Percentiles rank a stretch among this genome's conserved stretches.
These are phyloP conservation scores for Pterophyllum scalare DNA, from an alignment of 2,113 vertebrate species.

Conservation along the genomic window DNA sequence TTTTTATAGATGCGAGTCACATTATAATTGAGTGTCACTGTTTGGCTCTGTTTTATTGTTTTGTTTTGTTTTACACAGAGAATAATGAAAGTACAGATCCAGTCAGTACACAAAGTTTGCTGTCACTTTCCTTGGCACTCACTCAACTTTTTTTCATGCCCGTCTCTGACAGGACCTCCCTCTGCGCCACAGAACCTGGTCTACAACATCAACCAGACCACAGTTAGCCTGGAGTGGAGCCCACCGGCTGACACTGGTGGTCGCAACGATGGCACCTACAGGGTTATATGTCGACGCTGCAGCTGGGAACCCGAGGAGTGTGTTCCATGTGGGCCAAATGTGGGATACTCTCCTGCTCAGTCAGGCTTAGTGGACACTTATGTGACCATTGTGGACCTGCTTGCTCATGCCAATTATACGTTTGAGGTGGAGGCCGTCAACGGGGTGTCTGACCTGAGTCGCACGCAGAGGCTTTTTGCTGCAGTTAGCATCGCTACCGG, in stretches of 20 bases:
- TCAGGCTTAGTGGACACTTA: conserved; percentile 93
- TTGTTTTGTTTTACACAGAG: conserved; percentile 22
- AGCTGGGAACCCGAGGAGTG: conserved; percentile 98
- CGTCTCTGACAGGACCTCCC: conserved; percentile 87
- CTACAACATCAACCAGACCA: conserved; percentile 99
- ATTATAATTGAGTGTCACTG: no score
- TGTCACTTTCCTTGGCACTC: conserved; percentile 47
- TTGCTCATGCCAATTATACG: conserved; percentile 98
- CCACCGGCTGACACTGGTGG: conserved; percentile 94
- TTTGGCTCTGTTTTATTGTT: no score
- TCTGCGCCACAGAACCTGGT: conserved; percentile 99
- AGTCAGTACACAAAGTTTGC: no score
- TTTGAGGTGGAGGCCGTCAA: conserved; percentile 99
- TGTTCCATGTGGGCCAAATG: conserved; percentile 91
- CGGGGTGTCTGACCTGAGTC: conserved; percentile 95
- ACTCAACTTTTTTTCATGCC: conserved; percentile 57
- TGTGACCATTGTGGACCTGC: conserved; percentile 91
- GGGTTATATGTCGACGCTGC: conserved; percentile 92
- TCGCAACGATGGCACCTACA: conserved; percentile 95
- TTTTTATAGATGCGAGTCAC: no score
- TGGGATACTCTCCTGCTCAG: conserved; percentile 93
- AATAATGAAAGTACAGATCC: conserved; percentile 64
- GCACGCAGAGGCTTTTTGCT: conserved; percentile 96
- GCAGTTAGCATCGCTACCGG: conserved; percentile 96
- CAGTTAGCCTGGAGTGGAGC: conserved; percentile 95